Conservation (phyloP, 1,140 invertebrate genomes). For the Diuraphis noxia region DNA sequence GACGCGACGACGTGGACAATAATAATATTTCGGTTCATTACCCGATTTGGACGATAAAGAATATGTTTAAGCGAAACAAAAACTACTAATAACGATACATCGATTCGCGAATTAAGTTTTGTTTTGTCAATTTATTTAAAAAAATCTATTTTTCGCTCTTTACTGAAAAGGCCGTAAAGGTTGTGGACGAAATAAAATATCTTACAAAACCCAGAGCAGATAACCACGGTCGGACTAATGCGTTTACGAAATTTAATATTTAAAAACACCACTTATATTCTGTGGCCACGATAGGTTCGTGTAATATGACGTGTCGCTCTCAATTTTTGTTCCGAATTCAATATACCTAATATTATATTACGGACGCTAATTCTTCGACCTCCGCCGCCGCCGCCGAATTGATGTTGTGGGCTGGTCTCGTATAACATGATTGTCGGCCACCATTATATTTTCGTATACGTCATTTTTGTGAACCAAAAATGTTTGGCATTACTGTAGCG, state of each 20-base stretch:
- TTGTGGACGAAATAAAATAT: not conserved
- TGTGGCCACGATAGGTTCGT: not conserved
- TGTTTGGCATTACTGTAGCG: no score
- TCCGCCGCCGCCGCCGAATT: no score
- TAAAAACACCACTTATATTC: not conserved
- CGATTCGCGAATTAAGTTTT: not conserved
- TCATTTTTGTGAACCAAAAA: not conserved
- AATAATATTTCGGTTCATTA: not conserved
- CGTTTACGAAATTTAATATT: conserved; percentile 8
- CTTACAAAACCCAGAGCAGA: not conserved
- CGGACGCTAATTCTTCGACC: not conserved
- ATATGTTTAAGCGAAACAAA: not conserved
- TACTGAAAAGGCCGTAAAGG: not conserved
- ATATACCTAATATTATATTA: not conserved
- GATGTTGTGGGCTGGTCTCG: not conserved
- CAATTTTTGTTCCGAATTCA: not conserved
- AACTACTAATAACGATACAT: not conserved
- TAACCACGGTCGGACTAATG: not conserved
- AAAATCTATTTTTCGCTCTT: not conserved
- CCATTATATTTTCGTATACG: not conserved
- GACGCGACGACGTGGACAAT: not conserved
- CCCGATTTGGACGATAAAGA: not conserved
- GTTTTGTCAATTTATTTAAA: not conserved
- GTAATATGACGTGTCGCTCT: not conserved
- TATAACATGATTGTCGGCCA: not conserved